phyloP scores from a whole-genome alignment of 2,113 vertebrate species.

The Ia io region DNA sequence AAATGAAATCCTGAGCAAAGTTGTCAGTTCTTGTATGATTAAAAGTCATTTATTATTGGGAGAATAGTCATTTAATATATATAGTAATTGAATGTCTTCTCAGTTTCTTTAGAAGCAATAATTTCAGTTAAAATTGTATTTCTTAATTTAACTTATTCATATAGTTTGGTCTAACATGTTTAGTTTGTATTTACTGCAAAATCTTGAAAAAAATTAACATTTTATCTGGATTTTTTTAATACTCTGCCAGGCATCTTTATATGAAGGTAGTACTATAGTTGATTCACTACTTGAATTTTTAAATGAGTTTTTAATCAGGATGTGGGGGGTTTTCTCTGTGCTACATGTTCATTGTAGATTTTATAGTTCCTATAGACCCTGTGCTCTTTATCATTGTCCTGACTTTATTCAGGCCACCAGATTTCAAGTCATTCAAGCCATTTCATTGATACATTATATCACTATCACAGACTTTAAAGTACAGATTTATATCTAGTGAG shows the following conservation, averaged over 20 bases:
- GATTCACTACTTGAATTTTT: slow-evolving; percentile 20
- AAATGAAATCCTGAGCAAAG: slow-evolving; percentile 18
- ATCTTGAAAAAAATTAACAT: neutral
- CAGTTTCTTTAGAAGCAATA: neutral
- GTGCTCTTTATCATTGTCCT: neutral
- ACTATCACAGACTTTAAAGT: slow-evolving; percentile 19
- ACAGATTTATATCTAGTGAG: neutral
- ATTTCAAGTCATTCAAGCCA: neutral
- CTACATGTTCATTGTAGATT: neutral
- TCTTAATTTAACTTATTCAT: neutral
- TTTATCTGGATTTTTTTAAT: neutral
- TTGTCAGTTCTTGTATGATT: slow-evolving; percentile 13
- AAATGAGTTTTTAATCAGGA: neutral
- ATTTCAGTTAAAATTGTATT: neutral
- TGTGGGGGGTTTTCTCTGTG: neutral
- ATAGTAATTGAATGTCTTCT: slow-evolving; percentile 17
- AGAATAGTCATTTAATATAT: neutral
- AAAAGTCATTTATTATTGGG: neutral
- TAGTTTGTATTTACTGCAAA: neutral
- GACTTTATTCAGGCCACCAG: neutral
- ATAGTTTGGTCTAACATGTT: neutral
- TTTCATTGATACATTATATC: neutral
- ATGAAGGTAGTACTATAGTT: neutral
- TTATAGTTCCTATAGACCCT: neutral
- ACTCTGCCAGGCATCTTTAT: neutral